Base-by-base conservation (phyloP, 2,113 vertebrate genomes). In the Rhinopithecus roxellana region DNA sequence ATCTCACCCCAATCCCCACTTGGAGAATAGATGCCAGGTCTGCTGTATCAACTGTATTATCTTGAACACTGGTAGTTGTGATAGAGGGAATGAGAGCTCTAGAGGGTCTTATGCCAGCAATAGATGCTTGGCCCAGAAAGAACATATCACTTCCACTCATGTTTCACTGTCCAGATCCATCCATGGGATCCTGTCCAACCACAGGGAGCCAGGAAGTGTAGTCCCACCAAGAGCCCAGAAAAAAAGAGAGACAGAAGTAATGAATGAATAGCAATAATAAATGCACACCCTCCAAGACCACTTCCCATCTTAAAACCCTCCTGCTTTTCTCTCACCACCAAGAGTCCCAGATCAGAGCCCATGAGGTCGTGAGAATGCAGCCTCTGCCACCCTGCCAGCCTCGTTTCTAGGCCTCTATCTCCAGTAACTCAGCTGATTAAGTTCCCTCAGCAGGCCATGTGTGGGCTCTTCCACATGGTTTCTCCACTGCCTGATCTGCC, bases 161-260 rank as follows among this genome's bases (percentile, higher is more conserved):
- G 4, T 82, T 30, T 86, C 32, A 13, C 40, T 78, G 52, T 30
- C 50, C 23, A 59, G 30, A 83, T 50, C 74, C 17, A 48, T 8
- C 67, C 25, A 7, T 6, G 23, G 12, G 67, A 59, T 77, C 55
- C 9, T 3, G 10, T 72, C 70, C 43, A 81, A 80, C 7, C 43
- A 64, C 48, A 48, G 20, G 18, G 38, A 2, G 27, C 43, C 25
- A 18, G 69, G n/a, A 82, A 91, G 38, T 38, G 30, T 20, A 67
- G 18, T 30, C 27, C 11, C 32, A 35, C 35, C n/a, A 2, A 4
- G 13, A 12, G 6, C 8, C 57, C 35, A 91, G 43, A 50, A 45
- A 43, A 22, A 52, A 43, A 25, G 35, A 43, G 25, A 93, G n/a
- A 13, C 57, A 88, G 74, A 94, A 72, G 72, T 74, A 78, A 92